These are phyloP conservation scores for Serrognathus titanus DNA, from an alignment of 2,888 invertebrate species.

Conservation along the genomic window DNA sequence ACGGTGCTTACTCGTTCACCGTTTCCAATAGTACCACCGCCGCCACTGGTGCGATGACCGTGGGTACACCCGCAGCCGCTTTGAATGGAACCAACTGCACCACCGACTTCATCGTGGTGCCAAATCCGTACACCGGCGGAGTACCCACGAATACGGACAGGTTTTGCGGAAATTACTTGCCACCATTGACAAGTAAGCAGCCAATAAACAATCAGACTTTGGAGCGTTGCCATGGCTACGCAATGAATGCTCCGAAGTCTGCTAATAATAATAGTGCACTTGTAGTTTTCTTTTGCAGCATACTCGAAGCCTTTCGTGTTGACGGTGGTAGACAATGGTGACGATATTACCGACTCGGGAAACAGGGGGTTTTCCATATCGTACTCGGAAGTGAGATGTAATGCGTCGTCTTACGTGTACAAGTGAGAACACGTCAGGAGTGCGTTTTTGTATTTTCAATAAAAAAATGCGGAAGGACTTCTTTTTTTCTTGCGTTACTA, in stretches of 20 bases:
- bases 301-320: constrained; percentile 69
- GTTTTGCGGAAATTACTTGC: constrained; percentile 64
- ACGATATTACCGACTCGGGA: constrained; percentile 62
- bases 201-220: no score
- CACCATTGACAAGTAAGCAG: constrained; percentile 12
- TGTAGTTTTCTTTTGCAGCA: constrained; percentile 58
- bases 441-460: no score
- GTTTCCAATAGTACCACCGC: constrained; percentile 66
- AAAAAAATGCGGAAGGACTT: no score
- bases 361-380: constrained; percentile 72
- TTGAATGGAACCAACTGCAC: constrained; percentile 60
- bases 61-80: constrained; percentile 50
- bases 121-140: constrained; percentile 54
- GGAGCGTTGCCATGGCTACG: no score
- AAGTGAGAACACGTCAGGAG: no score
- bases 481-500: no score
- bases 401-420: neutral
- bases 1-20: constrained; percentile 62
- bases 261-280: no score
- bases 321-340: constrained; percentile 65
- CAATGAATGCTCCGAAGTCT: no score
- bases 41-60: constrained; percentile 36
- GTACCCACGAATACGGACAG: constrained; percentile 57
- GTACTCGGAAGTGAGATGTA: constrained; percentile 56
- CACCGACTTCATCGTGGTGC: constrained; percentile 73